These are phyloP conservation scores for Chlamydotis undulata DNA, from an alignment of 2,113 vertebrate species.

Conservation along the genomic window DNA sequence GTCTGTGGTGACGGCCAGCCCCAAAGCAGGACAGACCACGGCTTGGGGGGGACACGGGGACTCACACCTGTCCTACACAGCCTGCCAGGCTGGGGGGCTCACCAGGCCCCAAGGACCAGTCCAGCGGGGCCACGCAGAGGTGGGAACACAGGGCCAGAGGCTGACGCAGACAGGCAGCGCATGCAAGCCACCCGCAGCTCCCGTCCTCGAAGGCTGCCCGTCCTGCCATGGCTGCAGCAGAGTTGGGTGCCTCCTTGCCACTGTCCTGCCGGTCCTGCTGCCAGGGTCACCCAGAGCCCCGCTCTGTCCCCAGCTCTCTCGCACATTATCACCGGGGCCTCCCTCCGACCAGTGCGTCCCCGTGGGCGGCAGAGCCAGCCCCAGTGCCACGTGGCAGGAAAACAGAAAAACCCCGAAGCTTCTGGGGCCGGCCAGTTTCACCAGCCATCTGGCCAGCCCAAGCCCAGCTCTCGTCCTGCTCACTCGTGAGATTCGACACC, in stretches of 20 bases:
- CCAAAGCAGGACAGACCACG: neutral
- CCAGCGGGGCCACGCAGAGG: neutral
- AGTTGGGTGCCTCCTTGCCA: neutral
- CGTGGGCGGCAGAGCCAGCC: neutral
- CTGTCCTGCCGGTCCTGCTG: neutral
- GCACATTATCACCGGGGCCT: fast-evolving
- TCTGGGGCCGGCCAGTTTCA: neutral
- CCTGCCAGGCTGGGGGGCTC: neutral
- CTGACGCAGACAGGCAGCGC: neutral
- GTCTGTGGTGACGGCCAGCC: neutral
- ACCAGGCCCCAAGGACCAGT: too few relatives aligned
- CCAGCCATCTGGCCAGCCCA: neutral
- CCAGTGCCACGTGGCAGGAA: neutral
- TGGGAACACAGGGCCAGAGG: neutral
- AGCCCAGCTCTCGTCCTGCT: neutral
- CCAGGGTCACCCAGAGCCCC: neutral
- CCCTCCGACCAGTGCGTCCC: fast-evolving
- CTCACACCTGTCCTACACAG: neutral
- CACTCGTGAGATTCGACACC: neutral
- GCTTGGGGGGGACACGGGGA: neutral
- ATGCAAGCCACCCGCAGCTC: too few relatives aligned
- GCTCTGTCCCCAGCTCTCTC: fast-evolving
- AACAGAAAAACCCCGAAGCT: neutral
- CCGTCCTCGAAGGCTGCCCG: fast-evolving
- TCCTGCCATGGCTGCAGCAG: fast-evolving